Percentiles rank a stretch among this genome's conserved stretches.
phyloP scores from a whole-genome alignment of 2,888 invertebrate species.

The Boloria euphrosyne region DNA sequence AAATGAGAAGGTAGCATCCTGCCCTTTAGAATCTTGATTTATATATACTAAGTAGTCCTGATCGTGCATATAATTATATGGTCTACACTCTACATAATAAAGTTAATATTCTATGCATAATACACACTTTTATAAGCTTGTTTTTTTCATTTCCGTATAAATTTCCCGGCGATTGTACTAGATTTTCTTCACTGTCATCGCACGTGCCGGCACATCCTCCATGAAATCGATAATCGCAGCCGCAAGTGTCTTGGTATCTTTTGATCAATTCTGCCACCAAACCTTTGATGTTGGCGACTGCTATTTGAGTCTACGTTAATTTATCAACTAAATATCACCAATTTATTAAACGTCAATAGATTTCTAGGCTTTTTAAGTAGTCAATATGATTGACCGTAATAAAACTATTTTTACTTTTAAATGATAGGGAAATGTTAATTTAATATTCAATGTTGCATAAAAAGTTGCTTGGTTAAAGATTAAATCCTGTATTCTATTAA shows the following conservation, averaged over 20 bases:
- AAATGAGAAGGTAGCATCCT: too few relatives aligned
- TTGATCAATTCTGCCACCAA: constrained; percentile 27
- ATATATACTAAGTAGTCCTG: too few relatives aligned
- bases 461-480: too few relatives aligned
- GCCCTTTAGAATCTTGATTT: too few relatives aligned
- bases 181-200: constrained; percentile 15
- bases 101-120: too few relatives aligned
- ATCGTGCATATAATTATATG: too few relatives aligned
- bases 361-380: constrained; percentile 15
- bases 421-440: too few relatives aligned
- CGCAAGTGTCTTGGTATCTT: constrained; percentile 25
- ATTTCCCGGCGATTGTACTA: background rate
- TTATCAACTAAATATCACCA: constrained; percentile 18
- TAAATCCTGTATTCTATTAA: too few relatives aligned
- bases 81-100: too few relatives aligned
- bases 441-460: too few relatives aligned
- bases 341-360: constrained; percentile 16
- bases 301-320: constrained; percentile 11
- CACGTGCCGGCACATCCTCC: constrained; percentile 42
- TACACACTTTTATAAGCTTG: too few relatives aligned
- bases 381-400: constrained; percentile 3
- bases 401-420: background rate
- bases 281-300: constrained; percentile 20
- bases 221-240: constrained; percentile 47
- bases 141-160: background rate